phyloP scores from a whole-genome alignment of 2,797 vertebrate species.

The Gastrophryne carolinensis region DNA sequence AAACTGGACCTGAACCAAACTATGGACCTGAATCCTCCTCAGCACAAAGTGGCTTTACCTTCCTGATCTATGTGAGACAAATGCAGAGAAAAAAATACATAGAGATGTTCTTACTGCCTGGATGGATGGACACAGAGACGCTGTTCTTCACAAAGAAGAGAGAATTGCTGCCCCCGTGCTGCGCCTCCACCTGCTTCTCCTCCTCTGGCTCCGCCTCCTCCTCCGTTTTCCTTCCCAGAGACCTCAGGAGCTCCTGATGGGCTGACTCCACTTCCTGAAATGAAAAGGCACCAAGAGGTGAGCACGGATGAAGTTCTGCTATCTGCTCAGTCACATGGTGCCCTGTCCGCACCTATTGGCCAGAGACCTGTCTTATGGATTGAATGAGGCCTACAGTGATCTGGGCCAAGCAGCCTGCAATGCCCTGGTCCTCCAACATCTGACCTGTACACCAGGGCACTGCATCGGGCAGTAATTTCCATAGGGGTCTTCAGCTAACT shows the following conservation, averaged over 20 bases:
- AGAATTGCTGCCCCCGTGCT: slow-evolving; percentile 37
- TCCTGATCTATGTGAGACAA: background rate
- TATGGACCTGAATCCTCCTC: background rate
- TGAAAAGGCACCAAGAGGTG: background rate
- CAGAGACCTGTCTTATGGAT: too few species aligned
- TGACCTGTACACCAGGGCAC: too few species aligned
- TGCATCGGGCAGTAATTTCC: too few species aligned
- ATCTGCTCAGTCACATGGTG: too few species aligned
- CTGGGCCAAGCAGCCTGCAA: too few species aligned
- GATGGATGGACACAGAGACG: slow-evolving; percentile 38
- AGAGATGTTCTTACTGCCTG: slow-evolving; percentile 13
- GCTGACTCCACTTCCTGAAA: slow-evolving; percentile 64
- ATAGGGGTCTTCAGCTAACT: too few species aligned
- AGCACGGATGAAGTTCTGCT: too few species aligned
- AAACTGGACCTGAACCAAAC: background rate
- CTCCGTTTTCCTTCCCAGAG: slow-evolving; percentile 47
- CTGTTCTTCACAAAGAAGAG: slow-evolving; percentile 46
- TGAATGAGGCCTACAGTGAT: too few species aligned
- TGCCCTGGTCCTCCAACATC: too few species aligned
- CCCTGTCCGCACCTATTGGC: too few species aligned
- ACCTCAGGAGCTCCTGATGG: slow-evolving; percentile 60
- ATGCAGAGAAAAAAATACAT: background rate
- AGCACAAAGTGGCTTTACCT: background rate
- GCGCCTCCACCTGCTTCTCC: slow-evolving; percentile 28
- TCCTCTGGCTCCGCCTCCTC: slow-evolving; percentile 36